Conservation (phyloP, 1,140 invertebrate species). For the Brachionus manjavacas region DNA sequence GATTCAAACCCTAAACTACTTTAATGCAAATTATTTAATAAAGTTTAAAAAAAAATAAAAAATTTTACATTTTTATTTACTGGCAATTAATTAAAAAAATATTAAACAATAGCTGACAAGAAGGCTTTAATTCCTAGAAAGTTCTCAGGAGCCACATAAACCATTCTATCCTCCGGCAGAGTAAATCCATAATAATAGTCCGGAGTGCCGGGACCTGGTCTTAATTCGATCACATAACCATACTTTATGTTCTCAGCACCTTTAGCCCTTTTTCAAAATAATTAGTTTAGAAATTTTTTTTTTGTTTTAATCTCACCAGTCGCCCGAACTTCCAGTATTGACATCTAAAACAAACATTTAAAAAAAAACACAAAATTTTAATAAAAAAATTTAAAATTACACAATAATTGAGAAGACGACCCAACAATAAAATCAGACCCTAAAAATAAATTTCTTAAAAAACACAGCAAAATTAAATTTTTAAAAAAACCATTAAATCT, state of each 20-base stretch:
- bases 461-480: not conserved
- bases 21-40: no score
- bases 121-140: slow-evolving; percentile 30
- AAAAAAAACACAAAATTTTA: not conserved
- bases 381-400: not conserved
- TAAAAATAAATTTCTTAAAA: not conserved
- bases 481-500: not conserved
- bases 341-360: not conserved
- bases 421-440: slow-evolving; percentile 7
- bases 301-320: not conserved
- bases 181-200: slow-evolving; percentile 32
- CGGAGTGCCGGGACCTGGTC: slow-evolving; percentile 25
- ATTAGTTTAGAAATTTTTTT: not conserved
- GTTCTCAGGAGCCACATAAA: not conserved
- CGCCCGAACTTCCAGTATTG: not conserved
- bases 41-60: no score
- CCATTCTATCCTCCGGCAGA: slow-evolving; percentile 27
- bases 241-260: slow-evolving; percentile 44
- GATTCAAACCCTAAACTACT: no score
- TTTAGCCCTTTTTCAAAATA: slow-evolving; percentile 43
- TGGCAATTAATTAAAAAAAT: not conserved
- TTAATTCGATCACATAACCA: slow-evolving; percentile 45
- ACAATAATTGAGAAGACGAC: slow-evolving; percentile 17
- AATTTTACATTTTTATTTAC: no score
- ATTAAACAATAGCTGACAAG: not conserved